Conservation (phyloP, 2,888 invertebrate species). For the Nephrocerus scutellatus region DNA sequence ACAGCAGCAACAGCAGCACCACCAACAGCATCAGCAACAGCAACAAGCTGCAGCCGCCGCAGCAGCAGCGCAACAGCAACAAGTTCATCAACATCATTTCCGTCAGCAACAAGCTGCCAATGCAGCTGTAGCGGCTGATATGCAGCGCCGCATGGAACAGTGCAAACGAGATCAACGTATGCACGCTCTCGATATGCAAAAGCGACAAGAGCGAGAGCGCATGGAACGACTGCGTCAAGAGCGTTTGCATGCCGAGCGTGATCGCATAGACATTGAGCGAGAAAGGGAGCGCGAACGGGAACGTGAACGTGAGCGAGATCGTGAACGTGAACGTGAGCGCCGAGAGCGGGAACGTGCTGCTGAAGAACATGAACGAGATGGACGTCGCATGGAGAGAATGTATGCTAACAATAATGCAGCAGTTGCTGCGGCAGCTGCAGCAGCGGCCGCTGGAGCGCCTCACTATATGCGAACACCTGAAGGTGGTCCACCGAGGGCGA, state of each 20-base stretch:
- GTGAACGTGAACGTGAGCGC: constrained; percentile 32
- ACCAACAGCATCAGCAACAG: constrained; percentile 25
- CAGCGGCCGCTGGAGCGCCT: constrained; percentile 28
- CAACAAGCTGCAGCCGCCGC: constrained; percentile 26
- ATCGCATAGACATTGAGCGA: constrained; percentile 34
- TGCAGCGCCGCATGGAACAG: constrained; percentile 36
- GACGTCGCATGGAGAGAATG: constrained; percentile 38
- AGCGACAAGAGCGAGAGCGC: constrained; percentile 38
- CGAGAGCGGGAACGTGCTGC: constrained; percentile 37
- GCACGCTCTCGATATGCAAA: constrained; percentile 38
- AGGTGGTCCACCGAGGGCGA: constrained; percentile 40
- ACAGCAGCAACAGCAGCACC: constrained; percentile 40
- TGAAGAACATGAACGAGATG: constrained; percentile 38
- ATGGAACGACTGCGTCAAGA: constrained; percentile 38
- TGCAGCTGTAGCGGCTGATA: constrained; percentile 28
- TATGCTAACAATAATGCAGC: constrained; percentile 30
- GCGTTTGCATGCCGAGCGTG: constrained; percentile 35
- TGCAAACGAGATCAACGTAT: constrained; percentile 35
- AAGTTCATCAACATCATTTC: constrained; percentile 33
- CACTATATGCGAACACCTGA: constrained; percentile 39
- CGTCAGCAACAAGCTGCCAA: constrained; percentile 34
- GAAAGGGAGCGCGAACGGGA: constrained; percentile 35
- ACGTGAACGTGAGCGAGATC: constrained; percentile 32
- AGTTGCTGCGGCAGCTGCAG: constrained; percentile 26
- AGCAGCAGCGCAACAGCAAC: constrained; percentile 30